Conservation (phyloP, 2,888 invertebrate genomes). For the Mimachlamys varia region DNA sequence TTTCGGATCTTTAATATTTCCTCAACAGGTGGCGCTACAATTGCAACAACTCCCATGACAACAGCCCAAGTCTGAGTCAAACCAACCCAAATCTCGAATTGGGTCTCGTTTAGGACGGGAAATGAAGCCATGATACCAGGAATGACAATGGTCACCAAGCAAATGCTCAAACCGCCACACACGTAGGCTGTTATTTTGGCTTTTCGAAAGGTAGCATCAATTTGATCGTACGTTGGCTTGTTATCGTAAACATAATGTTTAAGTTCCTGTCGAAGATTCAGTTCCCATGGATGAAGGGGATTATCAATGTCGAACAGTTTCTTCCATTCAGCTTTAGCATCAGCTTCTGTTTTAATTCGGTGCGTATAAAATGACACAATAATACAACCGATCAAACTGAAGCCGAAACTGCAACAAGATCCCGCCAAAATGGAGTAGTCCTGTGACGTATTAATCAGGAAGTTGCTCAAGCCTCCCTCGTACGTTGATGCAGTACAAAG, state of each 20-base stretch:
- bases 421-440: constrained; percentile 71
- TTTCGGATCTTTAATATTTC: constrained; percentile 62
- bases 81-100: constrained; percentile 68
- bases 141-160: constrained; percentile 65
- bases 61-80: constrained; percentile 66
- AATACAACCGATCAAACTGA: constrained; percentile 69
- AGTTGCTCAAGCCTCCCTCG: constrained; percentile 66
- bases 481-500: constrained; percentile 66
- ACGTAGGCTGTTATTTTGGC: constrained; percentile 69
- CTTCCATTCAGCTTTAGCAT: constrained; percentile 65
- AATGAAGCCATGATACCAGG: constrained; percentile 69
- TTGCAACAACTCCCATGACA: constrained; percentile 65
- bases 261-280: constrained; percentile 67
- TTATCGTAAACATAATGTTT: constrained; percentile 60
- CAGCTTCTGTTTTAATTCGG: constrained; percentile 57
- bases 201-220: constrained; percentile 65
- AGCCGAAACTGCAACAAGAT: constrained; percentile 65
- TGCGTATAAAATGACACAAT: constrained; percentile 71
- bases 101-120: constrained; percentile 60
- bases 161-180: constrained; percentile 62
- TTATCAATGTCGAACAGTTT: constrained; percentile 72
- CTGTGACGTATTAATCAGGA: constrained; percentile 66
- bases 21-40: constrained; percentile 67
- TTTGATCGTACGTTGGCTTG: constrained; percentile 60
- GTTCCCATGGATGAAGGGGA: constrained; percentile 70